phyloP scores from a whole-genome alignment of 2,888 invertebrate species.

The Plagiodera versicolora region DNA sequence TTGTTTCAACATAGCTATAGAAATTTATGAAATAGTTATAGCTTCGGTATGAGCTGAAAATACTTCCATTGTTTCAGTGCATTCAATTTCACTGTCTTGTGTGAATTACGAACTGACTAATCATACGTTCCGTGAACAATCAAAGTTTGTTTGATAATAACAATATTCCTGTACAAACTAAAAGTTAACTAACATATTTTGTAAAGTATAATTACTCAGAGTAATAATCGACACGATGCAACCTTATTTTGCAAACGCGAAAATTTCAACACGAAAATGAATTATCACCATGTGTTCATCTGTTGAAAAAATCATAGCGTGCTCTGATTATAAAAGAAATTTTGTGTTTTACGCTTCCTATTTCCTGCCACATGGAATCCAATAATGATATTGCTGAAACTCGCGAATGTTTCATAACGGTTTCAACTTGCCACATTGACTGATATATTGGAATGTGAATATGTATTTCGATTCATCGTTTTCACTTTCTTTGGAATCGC shows the following conservation, averaged over 20 bases:
- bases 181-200: background rate
- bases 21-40: too few species aligned
- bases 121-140: too few species aligned
- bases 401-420: slow-evolving; percentile 7
- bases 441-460: background rate
- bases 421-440: background rate
- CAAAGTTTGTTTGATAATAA: too few species aligned
- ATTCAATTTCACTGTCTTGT: too few species aligned
- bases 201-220: background rate
- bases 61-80: too few species aligned
- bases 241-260: background rate
- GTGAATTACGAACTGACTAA: too few species aligned
- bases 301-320: background rate
- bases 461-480: background rate
- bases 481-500: too few species aligned
- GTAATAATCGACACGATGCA: background rate
- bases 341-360: slow-evolving; percentile 12
- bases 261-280: background rate
- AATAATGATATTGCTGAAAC: background rate
- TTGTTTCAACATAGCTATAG: too few species aligned
- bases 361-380: slow-evolving; percentile 12
- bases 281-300: background rate
- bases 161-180: background rate
- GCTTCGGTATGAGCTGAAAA: too few species aligned
- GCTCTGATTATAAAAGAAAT: background rate